Base-by-base conservation (phyloP, 2,113 vertebrate genomes). In the Macheiramphus alcinus region DNA sequence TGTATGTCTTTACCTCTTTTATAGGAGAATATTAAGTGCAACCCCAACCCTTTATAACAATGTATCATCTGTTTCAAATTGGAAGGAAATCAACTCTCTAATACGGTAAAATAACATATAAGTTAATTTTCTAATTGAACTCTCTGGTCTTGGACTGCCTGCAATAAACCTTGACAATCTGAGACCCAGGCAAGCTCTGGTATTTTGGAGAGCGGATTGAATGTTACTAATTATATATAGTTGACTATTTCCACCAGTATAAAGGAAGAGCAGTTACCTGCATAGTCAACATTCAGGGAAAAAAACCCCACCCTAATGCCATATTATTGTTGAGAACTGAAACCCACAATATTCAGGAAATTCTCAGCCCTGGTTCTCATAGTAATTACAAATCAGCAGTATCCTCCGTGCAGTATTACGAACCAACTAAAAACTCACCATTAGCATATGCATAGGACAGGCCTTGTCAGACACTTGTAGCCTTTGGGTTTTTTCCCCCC, bases 71-170 rank as follows among this genome's bases (percentile, higher is more conserved):
- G 97, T 97, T 98, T 97, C 93, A 97, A 91, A 95, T 97, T 98
- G 98, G 97, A 98, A 97, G 93, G 50, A 96, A 98, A 97, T 98
- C 98, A 98, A 93, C 82, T 96, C 97, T 98, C 52, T 97, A 98
- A 98, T 98, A 97, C 73, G 90, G 97, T 97, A 93, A 95, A 97
- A 97, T 94, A 97, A 97, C 94, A 96, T 95, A 38, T 27, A 86
- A 96, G 92, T 95, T 92, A 93, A 83, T 95, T 97, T 96, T 96
- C 97, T 98, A 97, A 98, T 98, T 98, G 98, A 97, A 84, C 97
- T 96, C 97, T 97, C 90, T 91, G 88, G 97, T 96, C 91, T 93
- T 65, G 94, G 96, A 65, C 47, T 29, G n/a, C 56, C 85, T 92
- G 95, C 96, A 96, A 87, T 97, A 94, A 97, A 97, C 95, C 47